phyloP scores from a whole-genome alignment of 2,888 invertebrate genomes.

The Ichneumoninae sp. region DNA sequence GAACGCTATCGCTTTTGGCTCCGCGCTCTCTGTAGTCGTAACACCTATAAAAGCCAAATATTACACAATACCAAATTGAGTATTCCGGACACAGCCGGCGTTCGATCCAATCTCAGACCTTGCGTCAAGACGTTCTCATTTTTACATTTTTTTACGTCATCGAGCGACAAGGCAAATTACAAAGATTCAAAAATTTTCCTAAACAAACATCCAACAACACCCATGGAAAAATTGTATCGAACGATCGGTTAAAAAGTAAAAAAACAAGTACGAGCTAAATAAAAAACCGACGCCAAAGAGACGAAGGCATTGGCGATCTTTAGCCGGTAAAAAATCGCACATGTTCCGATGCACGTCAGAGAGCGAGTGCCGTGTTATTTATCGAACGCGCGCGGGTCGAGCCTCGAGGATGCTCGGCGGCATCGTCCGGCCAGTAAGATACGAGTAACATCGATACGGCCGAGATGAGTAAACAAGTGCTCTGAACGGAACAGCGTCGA shows the following conservation, averaged over 20 bases:
- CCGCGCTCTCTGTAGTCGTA: conserved; percentile 68
- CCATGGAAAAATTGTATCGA: too few relatives aligned
- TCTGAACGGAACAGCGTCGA: not conserved
- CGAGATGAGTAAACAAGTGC: not conserved
- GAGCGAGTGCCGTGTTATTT: not conserved
- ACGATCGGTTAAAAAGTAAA: too few relatives aligned
- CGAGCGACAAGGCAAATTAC: conserved; percentile 24
- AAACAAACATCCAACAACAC: not conserved
- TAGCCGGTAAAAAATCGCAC: conserved; percentile 6
- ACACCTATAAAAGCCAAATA: conserved; percentile 66
- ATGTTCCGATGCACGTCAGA: conserved; percentile 11
- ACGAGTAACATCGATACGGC: not conserved
- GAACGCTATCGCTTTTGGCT: conserved; percentile 65
- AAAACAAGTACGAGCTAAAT: conserved; percentile 7
- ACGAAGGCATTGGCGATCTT: not conserved
- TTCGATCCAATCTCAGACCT: conserved; percentile 6
- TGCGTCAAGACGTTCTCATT: conserved; percentile 45
- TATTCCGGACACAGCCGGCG: not conserved
- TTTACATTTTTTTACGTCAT: conserved; percentile 49
- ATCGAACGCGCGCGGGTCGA: not conserved
- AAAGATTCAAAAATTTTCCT: not conserved
- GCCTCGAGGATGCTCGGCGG: not conserved
- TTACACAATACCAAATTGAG: conserved; percentile 22
- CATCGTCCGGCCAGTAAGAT: not conserved
- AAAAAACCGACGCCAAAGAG: not conserved